A percentile compares a stretch with the other conserved stretches of the same genome.
Conservation (phyloP, 2,113 vertebrate species). For the Erpornis zantholeuca region DNA sequence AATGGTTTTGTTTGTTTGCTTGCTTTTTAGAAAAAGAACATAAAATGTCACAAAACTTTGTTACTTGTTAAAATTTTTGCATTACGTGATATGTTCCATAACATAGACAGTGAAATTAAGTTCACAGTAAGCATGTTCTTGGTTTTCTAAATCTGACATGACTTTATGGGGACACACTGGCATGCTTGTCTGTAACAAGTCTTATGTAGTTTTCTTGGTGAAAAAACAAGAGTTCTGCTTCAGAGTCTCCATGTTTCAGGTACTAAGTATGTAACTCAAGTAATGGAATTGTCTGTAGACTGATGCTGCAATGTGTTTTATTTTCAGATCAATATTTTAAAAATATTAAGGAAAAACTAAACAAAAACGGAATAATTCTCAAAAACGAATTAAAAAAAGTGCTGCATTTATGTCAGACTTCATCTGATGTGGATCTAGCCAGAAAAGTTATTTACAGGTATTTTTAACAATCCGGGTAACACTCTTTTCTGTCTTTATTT, state of each 20-base stretch:
- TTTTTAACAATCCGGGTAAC: not conserved
- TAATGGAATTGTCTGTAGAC: not conserved
- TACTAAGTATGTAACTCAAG: not conserved
- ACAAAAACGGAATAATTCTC: conserved; percentile 77
- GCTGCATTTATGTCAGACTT: conserved; percentile 84
- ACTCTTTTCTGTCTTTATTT: not conserved
- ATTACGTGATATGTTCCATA: not conserved
- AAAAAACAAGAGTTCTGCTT: not conserved
- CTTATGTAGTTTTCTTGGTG: not conserved
- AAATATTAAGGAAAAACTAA: conserved; percentile 79
- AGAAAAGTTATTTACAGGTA: conserved; percentile 87
- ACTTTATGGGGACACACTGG: not conserved
- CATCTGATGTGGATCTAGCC: conserved; percentile 79
- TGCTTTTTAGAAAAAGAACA: not conserved
- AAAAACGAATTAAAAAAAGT: conserved; percentile 82
- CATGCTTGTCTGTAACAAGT: not conserved
- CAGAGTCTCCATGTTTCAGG: not conserved
- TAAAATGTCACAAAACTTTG: not conserved
- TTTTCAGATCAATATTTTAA: conserved; percentile 82
- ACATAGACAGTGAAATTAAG: not conserved
- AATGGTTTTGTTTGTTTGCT: not conserved
- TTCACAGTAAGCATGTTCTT: not conserved
- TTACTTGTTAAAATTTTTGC: not conserved
- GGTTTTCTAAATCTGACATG: not conserved
- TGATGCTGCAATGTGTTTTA: not conserved